Conservation (phyloP, 2,888 invertebrate genomes). For the Torymus aiolomorphi region DNA sequence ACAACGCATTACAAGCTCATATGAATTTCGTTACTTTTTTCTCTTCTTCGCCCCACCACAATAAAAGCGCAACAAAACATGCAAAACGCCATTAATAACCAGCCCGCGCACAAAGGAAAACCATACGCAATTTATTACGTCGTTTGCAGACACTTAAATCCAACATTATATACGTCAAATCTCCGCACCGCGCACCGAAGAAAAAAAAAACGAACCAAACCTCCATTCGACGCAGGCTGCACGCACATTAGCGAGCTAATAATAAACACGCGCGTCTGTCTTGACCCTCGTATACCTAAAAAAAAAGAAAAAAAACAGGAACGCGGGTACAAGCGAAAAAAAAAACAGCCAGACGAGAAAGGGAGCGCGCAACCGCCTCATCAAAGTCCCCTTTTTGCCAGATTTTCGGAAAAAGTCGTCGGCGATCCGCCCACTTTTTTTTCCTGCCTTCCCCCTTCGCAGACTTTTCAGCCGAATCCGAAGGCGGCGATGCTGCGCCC, state of each 20-base stretch:
- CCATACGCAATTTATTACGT: constrained; percentile 19
- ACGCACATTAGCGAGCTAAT: constrained; percentile 47
- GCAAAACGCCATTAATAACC: neutral
- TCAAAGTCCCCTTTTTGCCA: constrained; percentile 48
- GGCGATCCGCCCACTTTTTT: constrained; percentile 39
- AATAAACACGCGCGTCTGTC: constrained; percentile 49
- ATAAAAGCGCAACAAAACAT: neutral
- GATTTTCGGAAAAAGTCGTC: constrained; percentile 51
- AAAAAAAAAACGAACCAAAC: constrained; percentile 31
- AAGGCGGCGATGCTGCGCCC: constrained; percentile 34
- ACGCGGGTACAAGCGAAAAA: constrained; percentile 1
- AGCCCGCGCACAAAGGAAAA: constrained; percentile 6
- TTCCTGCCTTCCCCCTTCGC: neutral
- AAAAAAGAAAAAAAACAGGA: constrained; percentile 1
- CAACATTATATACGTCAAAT: neutral
- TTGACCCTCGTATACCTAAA: constrained; percentile 24
- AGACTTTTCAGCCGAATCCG: constrained; percentile 20
- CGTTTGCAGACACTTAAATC: constrained; percentile 32
- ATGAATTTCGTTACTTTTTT: constrained; percentile 37
- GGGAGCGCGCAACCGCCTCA: constrained; percentile 28
- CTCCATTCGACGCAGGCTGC: neutral
- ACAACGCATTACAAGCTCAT: neutral
- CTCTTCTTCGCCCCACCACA: neutral
- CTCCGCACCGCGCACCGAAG: constrained; percentile 18
- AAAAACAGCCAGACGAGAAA: neutral